phyloP scores from a whole-genome alignment of 2,113 vertebrate species.

The Sterrhoptilus dennistouni region DNA sequence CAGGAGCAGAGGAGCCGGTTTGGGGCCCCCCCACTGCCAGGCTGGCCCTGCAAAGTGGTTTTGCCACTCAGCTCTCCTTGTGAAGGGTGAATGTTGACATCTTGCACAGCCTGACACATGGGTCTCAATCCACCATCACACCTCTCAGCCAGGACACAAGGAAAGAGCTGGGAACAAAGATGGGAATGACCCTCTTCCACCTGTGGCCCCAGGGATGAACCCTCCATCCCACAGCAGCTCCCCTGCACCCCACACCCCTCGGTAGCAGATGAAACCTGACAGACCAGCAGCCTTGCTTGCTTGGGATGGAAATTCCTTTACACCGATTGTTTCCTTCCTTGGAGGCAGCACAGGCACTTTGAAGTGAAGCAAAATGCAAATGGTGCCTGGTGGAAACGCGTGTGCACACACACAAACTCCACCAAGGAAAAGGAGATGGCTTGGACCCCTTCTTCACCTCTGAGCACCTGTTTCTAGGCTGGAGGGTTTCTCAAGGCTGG shows the following conservation, averaged over 20 bases:
- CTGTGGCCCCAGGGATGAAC: not conserved
- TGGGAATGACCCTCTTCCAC: not conserved
- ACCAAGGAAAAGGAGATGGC: not conserved
- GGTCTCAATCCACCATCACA: rapidly evolving
- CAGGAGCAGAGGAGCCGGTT: not conserved
- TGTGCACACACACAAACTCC: rapidly evolving
- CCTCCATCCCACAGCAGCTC: not conserved
- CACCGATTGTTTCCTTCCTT: not conserved
- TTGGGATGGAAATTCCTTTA: not conserved
- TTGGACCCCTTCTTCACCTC: not conserved
- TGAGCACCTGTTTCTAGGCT: not conserved
- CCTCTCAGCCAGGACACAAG: rapidly evolving
- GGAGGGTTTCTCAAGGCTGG: not conserved
- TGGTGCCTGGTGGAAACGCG: not conserved
- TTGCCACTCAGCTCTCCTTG: not conserved
- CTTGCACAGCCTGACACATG: not conserved
- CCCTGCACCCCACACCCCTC: not conserved
- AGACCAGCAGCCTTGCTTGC: not conserved
- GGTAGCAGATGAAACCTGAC: not conserved
- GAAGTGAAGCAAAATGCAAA: not conserved
- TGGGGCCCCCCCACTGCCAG: rapidly evolving
- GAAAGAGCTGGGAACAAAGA: not conserved
- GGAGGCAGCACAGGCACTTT: not conserved
- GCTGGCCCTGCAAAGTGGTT: not conserved
- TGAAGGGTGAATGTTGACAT: not conserved